A percentile compares a stretch with the other conserved stretches of the same genome.
These are phyloP conservation scores for Cyanistes caeruleus DNA, from an alignment of 2,113 vertebrate genomes.

Conservation along the genomic window DNA sequence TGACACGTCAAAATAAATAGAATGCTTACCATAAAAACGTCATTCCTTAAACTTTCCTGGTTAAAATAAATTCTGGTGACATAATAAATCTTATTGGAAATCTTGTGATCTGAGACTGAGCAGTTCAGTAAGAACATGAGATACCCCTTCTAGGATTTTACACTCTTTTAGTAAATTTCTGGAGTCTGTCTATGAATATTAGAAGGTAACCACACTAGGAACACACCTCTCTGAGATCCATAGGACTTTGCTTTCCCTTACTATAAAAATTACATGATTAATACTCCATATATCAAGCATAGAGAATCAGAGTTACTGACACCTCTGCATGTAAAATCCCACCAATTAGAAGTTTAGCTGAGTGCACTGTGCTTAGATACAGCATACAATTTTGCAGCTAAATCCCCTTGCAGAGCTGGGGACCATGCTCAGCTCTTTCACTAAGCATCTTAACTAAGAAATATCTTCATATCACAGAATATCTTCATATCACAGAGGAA, in stretches of 20 bases:
- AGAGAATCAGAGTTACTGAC: not conserved
- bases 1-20: not conserved
- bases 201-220: not conserved
- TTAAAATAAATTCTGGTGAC: not conserved
- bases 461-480: not conserved
- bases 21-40: not conserved
- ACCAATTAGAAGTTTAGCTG: not conserved
- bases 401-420: not conserved
- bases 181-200: not conserved
- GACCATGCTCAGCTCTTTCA: not conserved
- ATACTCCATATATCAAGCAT: not conserved
- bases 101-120: not conserved
- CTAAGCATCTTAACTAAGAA: not conserved
- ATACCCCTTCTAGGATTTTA: not conserved
- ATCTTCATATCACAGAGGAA: not conserved
- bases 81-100: not conserved
- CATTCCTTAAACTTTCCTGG: not conserved
- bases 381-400: not conserved
- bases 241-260: not conserved
- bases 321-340: not conserved
- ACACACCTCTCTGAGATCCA: not conserved
- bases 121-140: not conserved
- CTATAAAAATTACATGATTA: not conserved
- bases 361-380: not conserved
- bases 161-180: not conserved